A percentile compares a stretch with the other conserved stretches of the same genome.
Evolutionary conservation across 2,797 vertebrate species (phyloP).

Genomic region (Rhynchotus rufescens): DNA sequence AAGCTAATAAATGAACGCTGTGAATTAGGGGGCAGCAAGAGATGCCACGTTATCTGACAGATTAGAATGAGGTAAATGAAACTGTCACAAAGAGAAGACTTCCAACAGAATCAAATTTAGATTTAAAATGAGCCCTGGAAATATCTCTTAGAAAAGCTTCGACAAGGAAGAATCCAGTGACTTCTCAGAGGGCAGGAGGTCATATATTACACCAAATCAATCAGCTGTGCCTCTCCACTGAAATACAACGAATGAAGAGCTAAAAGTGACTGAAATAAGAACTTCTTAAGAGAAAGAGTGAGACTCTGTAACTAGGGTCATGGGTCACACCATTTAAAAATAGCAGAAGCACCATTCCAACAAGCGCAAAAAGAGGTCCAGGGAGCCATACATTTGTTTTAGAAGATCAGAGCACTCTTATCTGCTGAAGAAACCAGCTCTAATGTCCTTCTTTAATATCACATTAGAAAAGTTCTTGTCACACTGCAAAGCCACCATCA

Average conservation of each 20-base stretch:
- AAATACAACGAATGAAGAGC: constrained; percentile 26
- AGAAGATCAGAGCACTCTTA: constrained; percentile 17
- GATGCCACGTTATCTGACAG: constrained; percentile 20
- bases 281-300: constrained; percentile 17
- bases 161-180: constrained; percentile 14
- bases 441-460: background rate
- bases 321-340: constrained; percentile 19
- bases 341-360: background rate
- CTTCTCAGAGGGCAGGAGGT: constrained; percentile 30
- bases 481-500: background rate
- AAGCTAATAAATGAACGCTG: constrained; percentile 27
- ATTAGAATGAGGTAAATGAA: constrained; percentile 54
- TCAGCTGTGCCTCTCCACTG: constrained; percentile 23
- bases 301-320: background rate
- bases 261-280: constrained; percentile 27
- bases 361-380: background rate
- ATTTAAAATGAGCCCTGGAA: constrained; percentile 54
- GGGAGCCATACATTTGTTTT: constrained; percentile 6
- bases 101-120: constrained; percentile 53
- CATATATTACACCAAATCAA: constrained; percentile 45
- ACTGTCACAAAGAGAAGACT: constrained; percentile 26
- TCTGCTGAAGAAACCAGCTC: background rate
- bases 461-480: background rate
- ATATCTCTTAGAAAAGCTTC: constrained; percentile 24
- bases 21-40: constrained; percentile 3